These are phyloP conservation scores for Toxotes jaculatrix DNA, from an alignment of 2,113 vertebrate species.

Conservation along the genomic window DNA sequence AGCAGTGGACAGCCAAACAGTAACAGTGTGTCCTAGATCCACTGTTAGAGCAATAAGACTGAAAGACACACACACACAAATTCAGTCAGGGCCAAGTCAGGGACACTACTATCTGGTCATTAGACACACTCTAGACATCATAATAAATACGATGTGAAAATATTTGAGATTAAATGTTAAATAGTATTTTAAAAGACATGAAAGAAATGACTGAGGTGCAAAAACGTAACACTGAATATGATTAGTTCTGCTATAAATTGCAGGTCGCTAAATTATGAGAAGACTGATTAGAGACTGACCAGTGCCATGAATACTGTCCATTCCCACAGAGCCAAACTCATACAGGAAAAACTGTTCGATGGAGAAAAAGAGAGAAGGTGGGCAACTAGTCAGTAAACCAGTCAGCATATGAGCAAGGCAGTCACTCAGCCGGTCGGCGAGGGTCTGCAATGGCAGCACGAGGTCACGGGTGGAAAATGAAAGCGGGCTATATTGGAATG, in stretches of 20 bases:
- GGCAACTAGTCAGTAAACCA: slow-evolving; percentile 23
- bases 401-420: slow-evolving; percentile 7
- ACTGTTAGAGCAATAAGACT: background rate
- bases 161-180: background rate
- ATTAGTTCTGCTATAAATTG: background rate
- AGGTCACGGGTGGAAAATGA: slow-evolving; percentile 61
- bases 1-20: background rate
- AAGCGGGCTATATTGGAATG: slow-evolving; percentile 46
- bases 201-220: background rate
- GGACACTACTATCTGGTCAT: background rate
- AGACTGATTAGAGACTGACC: background rate
- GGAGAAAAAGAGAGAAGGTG: background rate
- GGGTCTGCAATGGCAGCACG: slow-evolving; percentile 44
- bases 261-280: background rate
- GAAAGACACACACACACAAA: background rate
- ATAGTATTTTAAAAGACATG: background rate
- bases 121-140: background rate
- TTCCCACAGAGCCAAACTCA: slow-evolving; percentile 2
- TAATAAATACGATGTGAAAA: background rate
- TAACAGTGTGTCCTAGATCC: background rate
- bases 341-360: background rate
- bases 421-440: slow-evolving; percentile 24
- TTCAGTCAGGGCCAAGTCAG: background rate
- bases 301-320: background rate
- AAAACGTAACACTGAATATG: background rate